These are phyloP conservation scores for Tenrec ecaudatus DNA, from an alignment of 2,113 vertebrate genomes.

Conservation along the genomic window DNA sequence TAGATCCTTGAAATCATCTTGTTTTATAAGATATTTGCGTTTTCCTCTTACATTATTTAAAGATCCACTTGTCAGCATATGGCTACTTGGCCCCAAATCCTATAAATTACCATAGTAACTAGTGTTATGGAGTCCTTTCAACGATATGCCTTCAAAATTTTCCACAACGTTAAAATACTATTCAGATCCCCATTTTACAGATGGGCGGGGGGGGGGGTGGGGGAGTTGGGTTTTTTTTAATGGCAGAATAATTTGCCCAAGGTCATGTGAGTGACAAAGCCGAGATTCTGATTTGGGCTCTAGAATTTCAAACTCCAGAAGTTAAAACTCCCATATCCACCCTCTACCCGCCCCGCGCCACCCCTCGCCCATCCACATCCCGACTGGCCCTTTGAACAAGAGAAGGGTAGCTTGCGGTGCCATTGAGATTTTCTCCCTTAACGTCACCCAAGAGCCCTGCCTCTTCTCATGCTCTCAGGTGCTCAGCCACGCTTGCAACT, in stretches of 20 bases:
- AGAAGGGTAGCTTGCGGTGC: neutral
- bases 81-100: neutral
- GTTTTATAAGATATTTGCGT: conserved; percentile 31
- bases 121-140: neutral
- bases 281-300: neutral
- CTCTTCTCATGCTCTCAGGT: neutral
- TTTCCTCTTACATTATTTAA: neutral
- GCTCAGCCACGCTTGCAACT: conserved; percentile 32
- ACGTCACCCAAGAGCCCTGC: neutral
- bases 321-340: neutral
- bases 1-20: neutral
- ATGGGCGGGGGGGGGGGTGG: too few species aligned
- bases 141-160: neutral
- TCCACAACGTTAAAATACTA: neutral
- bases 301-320: neutral
- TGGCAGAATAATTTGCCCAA: neutral
- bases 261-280: conserved; percentile 14
- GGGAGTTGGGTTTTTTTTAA: too few species aligned
- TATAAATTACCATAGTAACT: conserved; percentile 8
- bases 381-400: neutral
- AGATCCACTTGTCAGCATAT: neutral
- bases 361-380: too few species aligned
- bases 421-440: neutral
- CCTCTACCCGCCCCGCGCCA: too few species aligned
- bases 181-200: conserved; percentile 46